Base-by-base conservation (phyloP, 1,140 invertebrate genomes). In the Sminthurinus signatus region DNA sequence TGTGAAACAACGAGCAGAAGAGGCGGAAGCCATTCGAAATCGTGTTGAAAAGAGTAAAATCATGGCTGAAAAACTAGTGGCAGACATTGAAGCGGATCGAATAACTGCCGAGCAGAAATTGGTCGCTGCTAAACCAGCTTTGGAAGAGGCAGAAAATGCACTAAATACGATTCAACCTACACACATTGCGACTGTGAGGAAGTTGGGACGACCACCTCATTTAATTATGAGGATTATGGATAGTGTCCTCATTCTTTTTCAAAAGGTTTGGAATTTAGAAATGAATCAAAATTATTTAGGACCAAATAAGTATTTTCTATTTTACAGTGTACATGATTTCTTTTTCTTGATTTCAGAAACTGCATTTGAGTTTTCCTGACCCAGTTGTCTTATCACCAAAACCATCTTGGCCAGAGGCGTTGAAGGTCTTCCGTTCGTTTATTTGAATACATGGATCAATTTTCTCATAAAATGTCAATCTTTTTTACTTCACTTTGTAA, bases 211-310 rank as follows among this genome's bases (percentile, higher is more conserved):
- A 71, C 94, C 95, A 0, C 95, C 95, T 4, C 93, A 96, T 80
- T 80, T 98, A 0, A 97, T 98, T 71, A 96, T 96, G 93, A 82
- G 93, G 69, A 96, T 98, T 68, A 97, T 98, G 94, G 95, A 97
- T 74, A 93, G 90, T 74, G 93, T 96, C 1, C 76, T 97, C 50
- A 88, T 98, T 64, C 77, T 98, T 2, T 97, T 97, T 75, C 91
- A 95, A 80, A 82, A 89, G n/a, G n/a, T n/a, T n/a, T n/a, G n/a
- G n/a, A n/a, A n/a, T n/a, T n/a, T n/a, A n/a, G n/a, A n/a, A n/a
- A n/a, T n/a, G n/a, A n/a, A n/a, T n/a, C n/a, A n/a, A n/a, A n/a
- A n/a, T n/a, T n/a, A n/a, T n/a, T n/a, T n/a, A n/a, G n/a, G n/a
- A n/a, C n/a, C n/a, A n/a, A n/a, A n/a, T n/a, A n/a, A n/a, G n/a